Conservation (phyloP, 2,888 invertebrate species). For the Drosophila vallismaia region DNA sequence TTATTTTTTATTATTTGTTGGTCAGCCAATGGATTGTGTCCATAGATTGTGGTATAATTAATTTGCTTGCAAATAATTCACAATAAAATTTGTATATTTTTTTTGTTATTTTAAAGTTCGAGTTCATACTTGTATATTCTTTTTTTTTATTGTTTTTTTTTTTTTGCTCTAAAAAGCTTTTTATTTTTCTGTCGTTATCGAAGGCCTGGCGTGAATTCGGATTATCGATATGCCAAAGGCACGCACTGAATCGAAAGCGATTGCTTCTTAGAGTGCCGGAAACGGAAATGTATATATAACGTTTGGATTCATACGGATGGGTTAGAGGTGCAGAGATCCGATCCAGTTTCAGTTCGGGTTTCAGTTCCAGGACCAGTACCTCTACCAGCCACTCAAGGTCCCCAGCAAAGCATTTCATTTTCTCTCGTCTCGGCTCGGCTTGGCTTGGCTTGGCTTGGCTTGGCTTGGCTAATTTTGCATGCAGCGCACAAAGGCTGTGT, state of each 20-base stretch:
- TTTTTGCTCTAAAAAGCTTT: conserved; percentile 24
- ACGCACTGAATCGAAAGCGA: conserved; percentile 61
- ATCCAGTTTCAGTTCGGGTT: background rate
- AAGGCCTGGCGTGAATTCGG: conserved; percentile 3
- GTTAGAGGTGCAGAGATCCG: background rate
- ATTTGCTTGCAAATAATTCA: too few relatives aligned
- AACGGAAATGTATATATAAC: conserved; percentile 52
- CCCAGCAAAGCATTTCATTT: conserved; percentile 69
- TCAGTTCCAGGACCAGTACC: background rate
- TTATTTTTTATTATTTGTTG: too few relatives aligned
- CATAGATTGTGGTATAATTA: too few relatives aligned
- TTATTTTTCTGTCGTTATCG: conserved; percentile 23
- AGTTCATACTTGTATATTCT: too few relatives aligned
- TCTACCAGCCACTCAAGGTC: conserved; percentile 56
- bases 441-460: conserved; percentile 49
- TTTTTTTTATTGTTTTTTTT: conserved; percentile 23
- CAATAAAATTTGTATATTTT: too few relatives aligned
- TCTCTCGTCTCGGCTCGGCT: conserved; percentile 21
- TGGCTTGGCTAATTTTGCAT: conserved; percentile 66
- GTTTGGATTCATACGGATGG: background rate
- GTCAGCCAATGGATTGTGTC: too few relatives aligned
- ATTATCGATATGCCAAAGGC: conserved; percentile 54
- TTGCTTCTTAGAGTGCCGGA: conserved; percentile 57
- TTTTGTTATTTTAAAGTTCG: too few relatives aligned
- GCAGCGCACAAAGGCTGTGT: conserved; percentile 65